These are phyloP conservation scores for Drepana falcataria DNA, from an alignment of 2,888 invertebrate species.

Conservation along the genomic window DNA sequence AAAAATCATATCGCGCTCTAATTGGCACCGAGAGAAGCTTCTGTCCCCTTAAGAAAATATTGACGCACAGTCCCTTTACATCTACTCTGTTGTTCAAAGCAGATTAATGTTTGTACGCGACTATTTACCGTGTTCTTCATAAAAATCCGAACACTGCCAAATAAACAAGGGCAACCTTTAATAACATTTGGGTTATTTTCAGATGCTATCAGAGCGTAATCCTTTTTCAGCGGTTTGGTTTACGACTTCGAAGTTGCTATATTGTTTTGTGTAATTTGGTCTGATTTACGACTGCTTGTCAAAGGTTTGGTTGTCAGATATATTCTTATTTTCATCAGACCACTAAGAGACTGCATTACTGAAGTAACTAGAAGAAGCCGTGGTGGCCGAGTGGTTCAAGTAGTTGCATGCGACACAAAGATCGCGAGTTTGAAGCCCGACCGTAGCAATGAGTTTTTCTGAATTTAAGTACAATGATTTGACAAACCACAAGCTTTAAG, in stretches of 20 bases:
- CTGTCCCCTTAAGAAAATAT: slow-evolving; percentile 74
- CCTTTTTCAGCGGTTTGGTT: slow-evolving; percentile 20
- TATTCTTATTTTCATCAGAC: no score
- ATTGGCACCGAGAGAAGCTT: slow-evolving; percentile 59
- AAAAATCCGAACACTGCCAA: slow-evolving; percentile 62
- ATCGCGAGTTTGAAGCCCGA: no score
- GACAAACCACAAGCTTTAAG: no score
- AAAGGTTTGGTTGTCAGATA: no score
- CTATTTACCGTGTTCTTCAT: slow-evolving; percentile 74
- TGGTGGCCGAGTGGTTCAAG: no score
- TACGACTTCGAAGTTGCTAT: background rate
- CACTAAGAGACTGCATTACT: no score
- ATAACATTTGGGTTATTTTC: slow-evolving; percentile 53
- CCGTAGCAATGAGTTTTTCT: no score
- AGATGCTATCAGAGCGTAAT: slow-evolving; percentile 50
- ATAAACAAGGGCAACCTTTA: slow-evolving; percentile 60
- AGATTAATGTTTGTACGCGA: slow-evolving; percentile 75
- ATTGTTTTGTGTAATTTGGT: slow-evolving; percentile 11
- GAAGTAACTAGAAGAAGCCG: no score
- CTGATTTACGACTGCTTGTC: background rate
- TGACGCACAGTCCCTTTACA: slow-evolving; percentile 67
- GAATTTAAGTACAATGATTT: no score
- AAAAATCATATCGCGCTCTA: slow-evolving; percentile 75
- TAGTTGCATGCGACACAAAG: no score
- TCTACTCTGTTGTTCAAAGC: slow-evolving; percentile 72